Evolutionary conservation across 2,888 invertebrate species (phyloP), one percentile per base, ranked within the genome.

Genomic region (Noctua pronuba): DNA sequence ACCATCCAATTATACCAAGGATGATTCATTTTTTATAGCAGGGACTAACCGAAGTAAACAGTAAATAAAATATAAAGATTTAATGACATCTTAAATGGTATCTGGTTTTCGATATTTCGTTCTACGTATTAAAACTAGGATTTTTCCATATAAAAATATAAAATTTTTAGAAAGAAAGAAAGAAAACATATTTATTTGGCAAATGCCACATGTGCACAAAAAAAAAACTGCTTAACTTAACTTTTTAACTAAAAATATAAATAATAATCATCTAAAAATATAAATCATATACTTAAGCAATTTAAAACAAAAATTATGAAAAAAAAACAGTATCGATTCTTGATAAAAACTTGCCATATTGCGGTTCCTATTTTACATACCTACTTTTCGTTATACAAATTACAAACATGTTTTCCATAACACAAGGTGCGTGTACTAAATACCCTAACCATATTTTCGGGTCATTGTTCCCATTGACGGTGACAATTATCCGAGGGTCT

Each of bases 11-110:
- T 94, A 94, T 92, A 91, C 90, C 88, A 86, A 84, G 88, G 86
- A 92, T 92, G 92, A 92, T 94, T 94, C 92, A 91, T 92, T 92
- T 93, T 94, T 95, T 93, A 94, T 90, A 92, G 88, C 91, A 88
- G 84, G 82, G 88, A 90, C 91, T 91, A 89, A 91, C 44, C 31
- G 21, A 55, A 69, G 65, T 52, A 49, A 66, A 82, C 49, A 67
- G 28, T 65, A 68, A 84, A 77, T 82, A 75, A 44, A 31, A 64
- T 70, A 62, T 62, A 76, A 79, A 52, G 21, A 77, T 68, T 55
- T 35, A 35, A 16, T 44, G 24, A 52, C 21, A 72, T 80, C 28
- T 28, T n/a, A 41, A 38, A 44, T 35, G 24, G 62, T 49, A 72
- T 52, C 35, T 55, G 35, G 28, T 38, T 82, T 55, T 28, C 4